Percentiles rank a stretch among this genome's conserved stretches.
Conservation (phyloP, 2,113 vertebrate species). For the Perca flavescens region DNA sequence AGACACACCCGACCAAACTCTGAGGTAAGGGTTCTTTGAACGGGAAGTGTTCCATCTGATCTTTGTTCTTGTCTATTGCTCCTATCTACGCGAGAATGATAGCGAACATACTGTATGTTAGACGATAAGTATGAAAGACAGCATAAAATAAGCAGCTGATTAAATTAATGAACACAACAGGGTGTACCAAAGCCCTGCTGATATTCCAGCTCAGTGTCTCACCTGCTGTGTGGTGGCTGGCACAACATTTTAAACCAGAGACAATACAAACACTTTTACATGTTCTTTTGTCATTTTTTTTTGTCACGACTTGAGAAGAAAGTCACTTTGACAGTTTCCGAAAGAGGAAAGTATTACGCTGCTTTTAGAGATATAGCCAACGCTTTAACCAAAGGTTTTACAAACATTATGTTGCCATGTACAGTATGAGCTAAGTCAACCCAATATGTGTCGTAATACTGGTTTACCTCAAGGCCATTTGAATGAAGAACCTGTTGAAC, state of each 20-base stretch:
- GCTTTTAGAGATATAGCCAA: conserved; percentile 38
- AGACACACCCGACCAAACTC: conserved; percentile 19
- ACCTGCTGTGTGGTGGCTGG: neutral
- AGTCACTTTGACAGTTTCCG: neutral
- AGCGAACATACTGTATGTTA: neutral
- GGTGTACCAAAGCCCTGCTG: neutral
- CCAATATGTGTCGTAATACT: neutral
- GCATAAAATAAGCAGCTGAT: neutral
- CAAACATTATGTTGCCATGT: conserved; percentile 1
- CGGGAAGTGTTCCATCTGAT: neutral
- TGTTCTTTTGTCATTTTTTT: neutral
- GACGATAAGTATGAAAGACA: conserved; percentile 4
- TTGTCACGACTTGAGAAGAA: conserved; percentile 11
- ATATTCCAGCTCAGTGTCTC: neutral
- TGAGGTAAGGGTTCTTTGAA: neutral
- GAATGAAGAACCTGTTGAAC: conserved; percentile 22
- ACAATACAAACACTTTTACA: conserved; percentile 17
- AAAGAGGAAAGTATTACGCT: conserved; percentile 9
- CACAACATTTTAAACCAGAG: neutral
- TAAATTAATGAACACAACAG: conserved; percentile 2
- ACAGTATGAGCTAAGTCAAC: neutral
- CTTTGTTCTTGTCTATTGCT: conserved; percentile 15
- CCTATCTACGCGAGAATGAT: neutral
- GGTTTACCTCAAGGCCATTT: conserved; percentile 29
- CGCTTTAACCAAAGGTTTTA: neutral